Base-by-base conservation (phyloP, 2,888 invertebrate species). In the Branchinecta sandiegonensis region DNA sequence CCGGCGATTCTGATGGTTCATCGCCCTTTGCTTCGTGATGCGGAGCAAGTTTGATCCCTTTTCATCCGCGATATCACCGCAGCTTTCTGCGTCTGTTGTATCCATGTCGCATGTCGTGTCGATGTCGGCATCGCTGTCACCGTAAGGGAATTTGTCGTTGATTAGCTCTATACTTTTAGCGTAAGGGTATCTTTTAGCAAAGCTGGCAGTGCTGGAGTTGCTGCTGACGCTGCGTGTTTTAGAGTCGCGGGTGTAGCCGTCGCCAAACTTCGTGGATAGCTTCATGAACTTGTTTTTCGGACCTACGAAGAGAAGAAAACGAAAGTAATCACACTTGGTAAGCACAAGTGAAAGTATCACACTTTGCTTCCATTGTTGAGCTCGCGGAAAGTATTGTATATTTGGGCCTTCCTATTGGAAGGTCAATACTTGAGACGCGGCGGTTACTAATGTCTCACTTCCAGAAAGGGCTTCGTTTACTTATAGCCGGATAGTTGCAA, bases 231-330 rank as follows among this genome's bases (percentile, higher is more conserved):
- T 56, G n/a, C 17, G 56, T 8, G n/a, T 56, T 17, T 56, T 56
- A 10, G 17, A 8, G 56, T 56, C 56, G 37, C 37, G 37, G 37
- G 37, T 37, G 17, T 56, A 56, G 17, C 56, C 56, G 8, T 56
- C 56, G 17, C 56, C 56, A 56, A 56, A 56, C 56, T 56, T 56
- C 10, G 56, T 56, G n/a, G 56, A 56, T 56, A 56, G 56, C 10
- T 56, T 56, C 14, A 56, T 56, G 14, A 56, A 14, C 56, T 17
- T n/a, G 17, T 56, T 56, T 8, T 56, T 56, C 9, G 56, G 56
- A 56, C 56, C 56, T 56, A 10, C 8, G 8, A 56, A 56, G 17
- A 56, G 17, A 56, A 56, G 9, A 8, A 56, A 8, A 14, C 17
- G n/a, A 56, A 56, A 56, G 8, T 37, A 37, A 23, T n/a, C 50